These are phyloP conservation scores for Myrmophylax atrothorax DNA, from an alignment of 2,113 vertebrate species.

Conservation along the genomic window DNA sequence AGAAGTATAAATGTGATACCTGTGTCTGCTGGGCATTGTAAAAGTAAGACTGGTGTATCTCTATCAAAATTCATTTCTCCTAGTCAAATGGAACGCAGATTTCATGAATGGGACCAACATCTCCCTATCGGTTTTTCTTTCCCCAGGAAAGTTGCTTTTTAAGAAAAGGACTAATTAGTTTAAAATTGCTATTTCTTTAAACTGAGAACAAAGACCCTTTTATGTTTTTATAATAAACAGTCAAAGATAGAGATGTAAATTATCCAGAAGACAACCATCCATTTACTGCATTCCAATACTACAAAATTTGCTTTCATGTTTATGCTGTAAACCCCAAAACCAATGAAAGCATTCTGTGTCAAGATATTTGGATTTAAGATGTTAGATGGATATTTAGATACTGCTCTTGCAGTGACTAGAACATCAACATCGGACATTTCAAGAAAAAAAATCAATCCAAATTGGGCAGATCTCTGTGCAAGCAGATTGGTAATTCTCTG, in stretches of 20 bases:
- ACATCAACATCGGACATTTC: not conserved
- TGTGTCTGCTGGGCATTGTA: not conserved
- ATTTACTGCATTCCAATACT: not conserved
- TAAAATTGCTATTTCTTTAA: not conserved
- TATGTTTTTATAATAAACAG: not conserved
- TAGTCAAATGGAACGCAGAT: not conserved
- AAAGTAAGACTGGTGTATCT: not conserved
- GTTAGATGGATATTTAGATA: not conserved
- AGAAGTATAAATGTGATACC: not conserved
- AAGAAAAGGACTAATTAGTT: not conserved
- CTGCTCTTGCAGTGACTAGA: not conserved
- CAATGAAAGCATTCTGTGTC: not conserved
- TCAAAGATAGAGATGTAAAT: not conserved
- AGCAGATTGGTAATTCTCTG: not conserved
- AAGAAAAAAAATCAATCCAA: not conserved
- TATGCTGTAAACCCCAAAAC: not conserved
- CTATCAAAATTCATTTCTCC: not conserved
- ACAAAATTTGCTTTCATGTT: not conserved
- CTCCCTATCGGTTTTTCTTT: not conserved
- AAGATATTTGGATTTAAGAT: constrained; percentile 19
- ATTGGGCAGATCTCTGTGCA: not conserved
- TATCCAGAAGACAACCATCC: not conserved
- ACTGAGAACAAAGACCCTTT: not conserved
- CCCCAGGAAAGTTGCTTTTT: not conserved
- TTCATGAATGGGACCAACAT: not conserved